These are phyloP conservation scores for Coregonus suidteri DNA, from an alignment of 2,797 vertebrate genomes.

Conservation along the genomic window DNA sequence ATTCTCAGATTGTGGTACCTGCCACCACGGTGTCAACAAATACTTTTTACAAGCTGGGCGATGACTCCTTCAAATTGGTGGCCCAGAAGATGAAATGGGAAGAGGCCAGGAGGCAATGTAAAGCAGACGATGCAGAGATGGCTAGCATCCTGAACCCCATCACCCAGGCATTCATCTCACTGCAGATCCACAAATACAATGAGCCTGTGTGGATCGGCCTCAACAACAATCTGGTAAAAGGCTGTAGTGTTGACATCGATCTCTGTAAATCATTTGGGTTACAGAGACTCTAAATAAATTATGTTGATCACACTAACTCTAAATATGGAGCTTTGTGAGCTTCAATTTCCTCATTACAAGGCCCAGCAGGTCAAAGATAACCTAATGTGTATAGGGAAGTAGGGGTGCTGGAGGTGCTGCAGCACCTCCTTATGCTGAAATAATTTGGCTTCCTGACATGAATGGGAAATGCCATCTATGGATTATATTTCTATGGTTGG, in stretches of 20 bases:
- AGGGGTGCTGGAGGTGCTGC: too few species aligned
- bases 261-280: too few species aligned
- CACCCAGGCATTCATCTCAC: slow-evolving; percentile 74
- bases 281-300: too few species aligned
- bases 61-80: slow-evolving; percentile 84
- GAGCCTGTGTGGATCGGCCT: slow-evolving; percentile 91
- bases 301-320: too few species aligned
- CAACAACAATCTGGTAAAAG: slow-evolving; percentile 90
- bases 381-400: background rate
- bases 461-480: too few species aligned
- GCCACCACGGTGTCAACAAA: slow-evolving; percentile 70
- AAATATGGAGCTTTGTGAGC: too few species aligned
- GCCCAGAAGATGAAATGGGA: slow-evolving; percentile 87
- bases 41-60: slow-evolving; percentile 74
- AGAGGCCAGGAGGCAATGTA: slow-evolving; percentile 84
- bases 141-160: slow-evolving; percentile 85
- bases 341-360: too few species aligned
- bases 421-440: too few species aligned
- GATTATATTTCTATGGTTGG: too few species aligned
- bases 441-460: too few species aligned
- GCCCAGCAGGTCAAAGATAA: background rate
- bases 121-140: slow-evolving; percentile 77
- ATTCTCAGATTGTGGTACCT: slow-evolving; percentile 73
- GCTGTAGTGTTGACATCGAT: too few species aligned
- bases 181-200: slow-evolving; percentile 74